Conservation (phyloP, 2,113 vertebrate species). For the Lonchura striata region DNA sequence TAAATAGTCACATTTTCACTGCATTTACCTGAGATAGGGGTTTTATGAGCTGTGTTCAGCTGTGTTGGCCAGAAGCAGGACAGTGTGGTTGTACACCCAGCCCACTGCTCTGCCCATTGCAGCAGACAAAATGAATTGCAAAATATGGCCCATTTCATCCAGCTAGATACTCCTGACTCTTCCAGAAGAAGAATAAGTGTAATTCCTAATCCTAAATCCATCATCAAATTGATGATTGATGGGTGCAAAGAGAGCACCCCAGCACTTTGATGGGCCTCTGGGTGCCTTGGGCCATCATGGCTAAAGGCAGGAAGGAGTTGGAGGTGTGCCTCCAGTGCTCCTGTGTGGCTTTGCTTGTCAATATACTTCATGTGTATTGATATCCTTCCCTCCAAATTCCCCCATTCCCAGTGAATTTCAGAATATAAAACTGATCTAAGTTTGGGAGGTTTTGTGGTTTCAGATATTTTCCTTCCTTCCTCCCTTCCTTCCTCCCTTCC, state of each 20-base stretch:
- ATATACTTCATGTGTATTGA: too few species aligned
- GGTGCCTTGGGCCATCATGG: neutral
- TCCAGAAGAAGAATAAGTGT: neutral
- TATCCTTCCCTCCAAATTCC: neutral
- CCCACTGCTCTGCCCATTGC: neutral
- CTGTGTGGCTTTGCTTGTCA: neutral
- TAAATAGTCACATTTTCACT: neutral
- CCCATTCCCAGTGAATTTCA: neutral
- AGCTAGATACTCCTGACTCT: neutral
- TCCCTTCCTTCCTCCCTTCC: neutral
- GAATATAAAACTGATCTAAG: neutral
- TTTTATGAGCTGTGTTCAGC: neutral
- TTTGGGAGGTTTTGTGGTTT: neutral
- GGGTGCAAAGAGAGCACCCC: neutral
- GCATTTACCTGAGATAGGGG: neutral
- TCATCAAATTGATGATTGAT: neutral
- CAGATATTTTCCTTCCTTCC: neutral
- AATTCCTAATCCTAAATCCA: neutral
- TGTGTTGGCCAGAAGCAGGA: neutral
- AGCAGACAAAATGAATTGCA: neutral
- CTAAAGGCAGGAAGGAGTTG: neutral
- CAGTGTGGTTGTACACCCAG: rapidly evolving
- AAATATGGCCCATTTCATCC: neutral
- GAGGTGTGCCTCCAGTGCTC: neutral
- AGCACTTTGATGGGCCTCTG: neutral